These are phyloP conservation scores for Proteles cristata DNA, from an alignment of 2,113 vertebrate species.

Conservation along the genomic window DNA sequence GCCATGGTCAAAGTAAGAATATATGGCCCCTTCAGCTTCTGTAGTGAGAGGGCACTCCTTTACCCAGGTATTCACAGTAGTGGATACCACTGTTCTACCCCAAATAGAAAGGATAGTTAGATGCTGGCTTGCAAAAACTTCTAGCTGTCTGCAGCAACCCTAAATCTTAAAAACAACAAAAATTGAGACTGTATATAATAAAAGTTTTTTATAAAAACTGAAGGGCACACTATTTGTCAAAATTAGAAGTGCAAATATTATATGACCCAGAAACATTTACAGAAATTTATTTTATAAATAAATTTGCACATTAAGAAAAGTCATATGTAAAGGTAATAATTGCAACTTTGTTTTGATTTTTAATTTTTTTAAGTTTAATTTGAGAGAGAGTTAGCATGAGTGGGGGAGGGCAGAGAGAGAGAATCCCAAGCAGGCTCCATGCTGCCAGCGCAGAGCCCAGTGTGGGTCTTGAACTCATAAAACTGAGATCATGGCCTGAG, in stretches of 20 bases:
- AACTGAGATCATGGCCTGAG: no score
- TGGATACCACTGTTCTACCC: not conserved
- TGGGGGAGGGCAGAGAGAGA: no score
- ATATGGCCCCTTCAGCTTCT: not conserved
- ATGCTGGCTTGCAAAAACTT: not conserved
- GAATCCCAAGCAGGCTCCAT: no score
- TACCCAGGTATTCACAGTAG: not conserved
- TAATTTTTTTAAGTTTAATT: no score
- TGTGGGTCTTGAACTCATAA: no score
- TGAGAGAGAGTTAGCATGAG: no score
- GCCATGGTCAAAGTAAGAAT: not conserved
- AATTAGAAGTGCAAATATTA: not conserved
- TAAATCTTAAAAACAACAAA: not conserved
- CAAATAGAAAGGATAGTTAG: not conserved
- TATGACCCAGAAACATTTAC: not conserved
- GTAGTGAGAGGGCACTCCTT: not conserved
- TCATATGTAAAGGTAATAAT: not conserved
- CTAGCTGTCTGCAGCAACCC: not conserved
- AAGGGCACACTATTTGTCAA: not conserved
- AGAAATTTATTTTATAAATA: conserved; percentile 2
- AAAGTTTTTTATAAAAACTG: conserved; percentile 26
- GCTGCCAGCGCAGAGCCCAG: no score
- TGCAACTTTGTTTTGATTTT: not conserved
- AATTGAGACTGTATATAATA: not conserved
- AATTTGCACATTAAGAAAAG: not conserved